A percentile compares a stretch with the other conserved stretches of the same genome.
Conservation (phyloP, 2,113 vertebrate species). For the Myotis brandtii region DNA sequence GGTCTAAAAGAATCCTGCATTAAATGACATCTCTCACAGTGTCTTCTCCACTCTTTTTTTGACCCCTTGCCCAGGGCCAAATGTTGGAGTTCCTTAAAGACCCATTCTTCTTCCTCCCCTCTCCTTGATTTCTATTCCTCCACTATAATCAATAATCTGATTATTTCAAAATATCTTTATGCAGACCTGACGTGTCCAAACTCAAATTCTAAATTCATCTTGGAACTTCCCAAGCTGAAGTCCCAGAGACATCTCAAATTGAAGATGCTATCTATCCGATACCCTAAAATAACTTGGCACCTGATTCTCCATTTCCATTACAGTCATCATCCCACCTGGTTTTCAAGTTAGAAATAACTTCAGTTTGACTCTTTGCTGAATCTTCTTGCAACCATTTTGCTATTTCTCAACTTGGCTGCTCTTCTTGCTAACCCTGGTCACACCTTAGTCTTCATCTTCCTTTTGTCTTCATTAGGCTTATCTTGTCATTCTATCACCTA, state of each 20-base stretch:
- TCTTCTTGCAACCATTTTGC: not conserved
- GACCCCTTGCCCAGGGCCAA: not conserved
- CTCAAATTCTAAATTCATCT: not conserved
- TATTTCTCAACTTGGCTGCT: not conserved
- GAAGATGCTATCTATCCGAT: not conserved
- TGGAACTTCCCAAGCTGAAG: not conserved
- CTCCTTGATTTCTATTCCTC: not conserved
- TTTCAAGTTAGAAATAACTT: slow-evolving; percentile 39
- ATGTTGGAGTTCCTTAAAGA: not conserved
- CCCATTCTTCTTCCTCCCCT: not conserved
- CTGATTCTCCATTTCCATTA: not conserved
- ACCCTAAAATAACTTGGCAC: slow-evolving; percentile 10
- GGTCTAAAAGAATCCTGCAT: not conserved
- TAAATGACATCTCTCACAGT: not conserved
- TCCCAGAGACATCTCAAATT: slow-evolving; percentile 8
- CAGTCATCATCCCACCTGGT: not conserved
- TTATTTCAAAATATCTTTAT: not conserved
- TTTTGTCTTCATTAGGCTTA: not conserved
- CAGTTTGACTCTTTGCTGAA: not conserved
- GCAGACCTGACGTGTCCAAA: not conserved
- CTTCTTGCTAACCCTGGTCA: not conserved
- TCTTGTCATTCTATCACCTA: slow-evolving; percentile 1
- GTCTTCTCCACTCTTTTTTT: not conserved
- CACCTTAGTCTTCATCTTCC: not conserved
- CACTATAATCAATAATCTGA: not conserved